Percentiles rank a stretch among this genome's conserved stretches.
Conservation (phyloP, 1,140 invertebrate genomes). For the Halotydeus destructor region DNA sequence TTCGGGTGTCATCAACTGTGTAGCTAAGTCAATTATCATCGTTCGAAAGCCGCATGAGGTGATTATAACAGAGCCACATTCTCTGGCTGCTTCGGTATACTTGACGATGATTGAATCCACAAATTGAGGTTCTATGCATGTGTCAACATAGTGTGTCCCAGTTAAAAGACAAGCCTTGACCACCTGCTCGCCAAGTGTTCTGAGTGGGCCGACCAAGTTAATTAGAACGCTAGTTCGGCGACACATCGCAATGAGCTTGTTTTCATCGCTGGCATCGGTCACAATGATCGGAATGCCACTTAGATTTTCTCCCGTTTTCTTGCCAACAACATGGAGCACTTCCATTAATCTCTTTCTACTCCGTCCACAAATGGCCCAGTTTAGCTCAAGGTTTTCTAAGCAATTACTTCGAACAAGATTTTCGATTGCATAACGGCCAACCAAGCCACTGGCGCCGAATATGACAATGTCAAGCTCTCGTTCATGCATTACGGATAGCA, state of each 20-base stretch:
- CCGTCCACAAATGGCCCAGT: constrained; percentile 49
- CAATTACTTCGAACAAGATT: constrained; percentile 10
- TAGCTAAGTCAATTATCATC: too few relatives aligned
- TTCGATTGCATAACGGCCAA: constrained; percentile 42
- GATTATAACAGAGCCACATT: constrained; percentile 55
- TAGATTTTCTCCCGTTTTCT: constrained; percentile 45
- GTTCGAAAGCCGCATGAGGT: constrained; percentile 56
- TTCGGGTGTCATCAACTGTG: too few relatives aligned
- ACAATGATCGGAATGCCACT: constrained; percentile 46
- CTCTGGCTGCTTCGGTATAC: constrained; percentile 49
- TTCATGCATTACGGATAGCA: too few relatives aligned
- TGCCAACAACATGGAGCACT: constrained; percentile 50
- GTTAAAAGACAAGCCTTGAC: constrained; percentile 63
- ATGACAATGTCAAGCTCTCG: constrained; percentile 41
- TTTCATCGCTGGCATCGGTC: constrained; percentile 48
- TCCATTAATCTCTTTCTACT: constrained; percentile 44
- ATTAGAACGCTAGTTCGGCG: constrained; percentile 45
- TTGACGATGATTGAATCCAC: constrained; percentile 59
- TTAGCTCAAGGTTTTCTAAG: constrained; percentile 22
- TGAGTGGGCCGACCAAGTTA: constrained; percentile 58
- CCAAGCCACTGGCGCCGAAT: constrained; percentile 66
- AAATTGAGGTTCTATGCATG: constrained; percentile 68
- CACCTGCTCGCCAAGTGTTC: constrained; percentile 72
- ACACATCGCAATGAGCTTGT: constrained; percentile 33
- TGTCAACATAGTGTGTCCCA: constrained; percentile 65